Evolutionary conservation across 1,140 invertebrate species (phyloP), one percentile per base, ranked within the genome.

Genomic region (Drosophila gunungcola): DNA sequence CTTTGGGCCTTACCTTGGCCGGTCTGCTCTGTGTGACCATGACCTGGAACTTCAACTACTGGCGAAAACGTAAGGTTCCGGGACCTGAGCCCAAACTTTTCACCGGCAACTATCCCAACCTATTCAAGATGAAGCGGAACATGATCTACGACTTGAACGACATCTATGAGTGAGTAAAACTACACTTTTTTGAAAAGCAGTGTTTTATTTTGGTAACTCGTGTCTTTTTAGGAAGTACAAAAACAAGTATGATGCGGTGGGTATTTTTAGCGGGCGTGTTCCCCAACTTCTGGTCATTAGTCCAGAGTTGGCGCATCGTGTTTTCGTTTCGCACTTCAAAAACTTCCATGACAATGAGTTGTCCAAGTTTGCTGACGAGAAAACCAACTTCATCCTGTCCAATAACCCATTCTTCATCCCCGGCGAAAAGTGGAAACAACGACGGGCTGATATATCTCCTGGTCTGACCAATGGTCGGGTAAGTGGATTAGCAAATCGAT

Each of bases 341-440:
- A 43, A 90, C 60, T 94, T 94, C 54, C 79, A 91, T n/a, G 90
- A 93, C 36, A 93, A 92, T 58, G 83, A 85, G 3, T 1, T 80
- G 0, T 51, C 78, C 7, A 21, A 43, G 1, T 25, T 81, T 16
- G 27, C 93, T 0, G 88, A 93, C 41, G 74, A 91, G 32, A 73
- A 93, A 4, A 57, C 73, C 0, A 93, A 94, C 77, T 91, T 91
- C 9, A 90, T 94, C 12, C 78, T 93, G 38, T 91, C 85, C 29
- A 80, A 85, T 21, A 94, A 94, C 81, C 93, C 93, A 0, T 94
- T 94, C 58, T 45, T 88, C 0, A 53, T 92, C 9, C 75, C 70
- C 5, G 93, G 93, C 3, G 90, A 93, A n/a, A 57, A 80, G 48
- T 95, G 95, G 95, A 94, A 94, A 70, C 77, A 93, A n/a, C 92